Conservation (phyloP, 2,113 vertebrate species). For the Saimiri boliviensis region DNA sequence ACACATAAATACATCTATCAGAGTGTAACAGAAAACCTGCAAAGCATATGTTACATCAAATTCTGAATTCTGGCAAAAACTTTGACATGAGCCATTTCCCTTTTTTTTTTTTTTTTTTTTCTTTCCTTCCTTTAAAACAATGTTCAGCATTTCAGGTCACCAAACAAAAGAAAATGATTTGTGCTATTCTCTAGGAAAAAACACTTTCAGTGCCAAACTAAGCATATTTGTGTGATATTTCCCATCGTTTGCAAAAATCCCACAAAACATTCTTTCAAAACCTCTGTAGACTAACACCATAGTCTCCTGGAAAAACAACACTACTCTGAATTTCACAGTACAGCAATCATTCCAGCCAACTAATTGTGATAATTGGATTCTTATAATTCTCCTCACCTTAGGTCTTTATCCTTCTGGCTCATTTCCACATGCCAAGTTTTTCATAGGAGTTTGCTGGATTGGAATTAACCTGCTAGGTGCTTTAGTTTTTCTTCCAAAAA, state of each 20-base stretch:
- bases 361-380: constrained; percentile 84
- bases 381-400: constrained; percentile 79
- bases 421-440: constrained; percentile 74
- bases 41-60: neutral
- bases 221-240: constrained; percentile 75
- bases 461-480: constrained; percentile 79
- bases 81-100: neutral
- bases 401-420: constrained; percentile 77
- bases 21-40: neutral
- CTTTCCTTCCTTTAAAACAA: neutral
- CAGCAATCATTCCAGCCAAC: constrained; percentile 73
- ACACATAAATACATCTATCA: neutral
- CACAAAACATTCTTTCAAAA: constrained; percentile 74
- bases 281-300: constrained; percentile 57
- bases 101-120: constrained; percentile 39
- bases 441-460: constrained; percentile 77
- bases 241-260: constrained; percentile 75
- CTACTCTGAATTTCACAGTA: constrained; percentile 67
- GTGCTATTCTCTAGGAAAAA: constrained; percentile 53
- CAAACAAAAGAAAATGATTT: constrained; percentile 52
- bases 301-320: constrained; percentile 71
- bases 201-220: constrained; percentile 41
- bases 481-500: constrained; percentile 41
- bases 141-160: constrained; percentile 31
- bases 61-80: constrained; percentile 32